Conservation (phyloP, 2,797 vertebrate species). For the Danio aesculapii region DNA sequence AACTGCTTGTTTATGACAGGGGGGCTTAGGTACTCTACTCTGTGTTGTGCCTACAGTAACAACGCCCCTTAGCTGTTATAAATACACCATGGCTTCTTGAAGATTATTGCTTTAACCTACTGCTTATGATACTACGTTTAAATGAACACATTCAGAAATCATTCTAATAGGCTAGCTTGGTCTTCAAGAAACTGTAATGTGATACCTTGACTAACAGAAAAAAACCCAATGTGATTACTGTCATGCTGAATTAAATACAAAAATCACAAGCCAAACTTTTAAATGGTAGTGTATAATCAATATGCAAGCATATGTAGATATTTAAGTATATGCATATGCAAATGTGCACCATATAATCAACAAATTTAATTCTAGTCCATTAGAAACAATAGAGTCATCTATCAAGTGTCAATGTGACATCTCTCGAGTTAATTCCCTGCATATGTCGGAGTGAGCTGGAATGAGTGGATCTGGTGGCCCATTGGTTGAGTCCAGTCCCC, state of each 20-base stretch:
- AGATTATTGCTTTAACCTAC: too few species aligned
- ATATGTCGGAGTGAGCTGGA: conserved; percentile 40
- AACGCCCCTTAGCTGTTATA: too few species aligned
- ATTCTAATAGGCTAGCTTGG: too few species aligned
- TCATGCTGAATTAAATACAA: background rate
- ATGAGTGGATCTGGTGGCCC: conserved; percentile 41
- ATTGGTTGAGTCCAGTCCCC: conserved; percentile 61
- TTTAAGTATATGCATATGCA: conserved; percentile 56
- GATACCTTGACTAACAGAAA: too few species aligned
- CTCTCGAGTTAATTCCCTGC: conserved; percentile 45
- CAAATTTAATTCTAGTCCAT: conserved; percentile 4
- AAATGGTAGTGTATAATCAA: background rate
- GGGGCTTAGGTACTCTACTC: too few species aligned
- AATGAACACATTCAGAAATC: too few species aligned
- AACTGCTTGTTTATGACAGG: too few species aligned
- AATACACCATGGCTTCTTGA: too few species aligned
- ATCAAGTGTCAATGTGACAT: conserved; percentile 57
- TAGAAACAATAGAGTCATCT: conserved; percentile 32
- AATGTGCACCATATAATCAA: conserved; percentile 23
- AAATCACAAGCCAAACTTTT: background rate
- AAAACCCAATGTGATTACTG: too few species aligned
- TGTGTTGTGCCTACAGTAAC: too few species aligned
- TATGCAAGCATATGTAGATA: conserved; percentile 52
- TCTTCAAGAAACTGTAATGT: too few species aligned
- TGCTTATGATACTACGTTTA: too few species aligned